Evolutionary conservation across 2,113 vertebrate genomes (phyloP), one percentile per base, ranked within the genome.

Genomic region (Corythoichthys intestinalis): DNA sequence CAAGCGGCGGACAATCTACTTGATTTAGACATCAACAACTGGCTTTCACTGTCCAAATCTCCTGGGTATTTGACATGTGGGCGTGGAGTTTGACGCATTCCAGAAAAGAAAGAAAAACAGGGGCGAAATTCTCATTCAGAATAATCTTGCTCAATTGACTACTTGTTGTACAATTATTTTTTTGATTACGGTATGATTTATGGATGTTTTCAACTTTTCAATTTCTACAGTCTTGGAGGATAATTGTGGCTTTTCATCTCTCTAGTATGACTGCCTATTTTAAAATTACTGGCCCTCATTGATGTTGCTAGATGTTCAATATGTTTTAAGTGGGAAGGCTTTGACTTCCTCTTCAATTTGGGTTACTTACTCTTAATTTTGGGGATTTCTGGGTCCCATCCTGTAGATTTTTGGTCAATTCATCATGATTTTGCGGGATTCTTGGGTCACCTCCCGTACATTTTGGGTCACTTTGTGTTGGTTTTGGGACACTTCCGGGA

Each of bases 111-210:
- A 70, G 59, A 77, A 65, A 39, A 64, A 68, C 54, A 78, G 35
- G 60, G 59, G 75, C 67, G 56, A 75, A 66, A 80, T 48, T 67
- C 53, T 70, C 48, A 68, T 71, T 74, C 46, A 66, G 53, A 70
- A 79, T 74, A 76, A 85, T 81, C 86, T 28, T 83, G 76, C 67
- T 67, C 73, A 78, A 89, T 78, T 85, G 84, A 75, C 78, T 85
- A 82, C 83, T 90, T 91, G 87, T 89, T 92, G 89, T 84, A 68
- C 20, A 67, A 90, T 91, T 84, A 83, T 89, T 91, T 89, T 86
- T 86, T 86, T 85, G 79, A 87, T 88, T 88, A 78, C 75, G 67
- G 83, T 87, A 78, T 74, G 72, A 80, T 75, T 85, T 81, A 81
- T 82, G 87, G 88, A 90, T 86, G 81, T 74, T 85, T 88, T 71